These are phyloP conservation scores for Ceyx margarethae DNA, from an alignment of 2,113 vertebrate species.

Conservation along the genomic window DNA sequence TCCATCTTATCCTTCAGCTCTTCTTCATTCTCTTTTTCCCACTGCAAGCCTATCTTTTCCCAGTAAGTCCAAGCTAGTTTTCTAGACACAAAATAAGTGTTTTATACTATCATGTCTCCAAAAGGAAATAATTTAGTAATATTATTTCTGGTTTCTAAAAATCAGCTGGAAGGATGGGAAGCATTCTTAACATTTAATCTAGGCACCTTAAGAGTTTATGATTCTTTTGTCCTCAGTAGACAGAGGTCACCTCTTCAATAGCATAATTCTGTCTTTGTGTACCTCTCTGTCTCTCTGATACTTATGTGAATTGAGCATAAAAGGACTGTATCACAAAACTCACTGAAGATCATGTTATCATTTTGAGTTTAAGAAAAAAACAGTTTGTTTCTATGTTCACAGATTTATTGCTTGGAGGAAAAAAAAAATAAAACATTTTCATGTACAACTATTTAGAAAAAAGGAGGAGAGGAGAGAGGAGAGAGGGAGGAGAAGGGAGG, in stretches of 20 bases:
- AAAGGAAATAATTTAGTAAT: neutral
- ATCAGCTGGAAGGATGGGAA: neutral
- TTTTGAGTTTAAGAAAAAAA: neutral
- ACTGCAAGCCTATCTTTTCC: constrained; percentile 86
- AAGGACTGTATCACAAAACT: neutral
- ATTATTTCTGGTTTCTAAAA: neutral
- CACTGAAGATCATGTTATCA: neutral
- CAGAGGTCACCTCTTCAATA: neutral
- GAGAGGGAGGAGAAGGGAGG: too few relatives aligned
- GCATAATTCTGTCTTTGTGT: neutral
- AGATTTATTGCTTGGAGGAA: too few relatives aligned
- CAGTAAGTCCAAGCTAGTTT: constrained; percentile 82
- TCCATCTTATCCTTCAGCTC: constrained; percentile 97
- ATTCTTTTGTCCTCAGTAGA: neutral
- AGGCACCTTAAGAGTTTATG: neutral
- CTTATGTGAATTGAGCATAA: neutral
- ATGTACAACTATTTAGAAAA: neutral
- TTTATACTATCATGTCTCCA: neutral
- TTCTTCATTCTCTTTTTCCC: constrained; percentile 94
- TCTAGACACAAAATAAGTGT: constrained; percentile 67
- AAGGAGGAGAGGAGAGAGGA: too few relatives aligned
- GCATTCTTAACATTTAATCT: neutral
- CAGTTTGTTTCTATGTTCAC: neutral
- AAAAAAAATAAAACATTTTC: neutral
- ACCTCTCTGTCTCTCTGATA: neutral